phyloP scores from a whole-genome alignment of 2,113 vertebrate genomes.

The Calidris pugnax region DNA sequence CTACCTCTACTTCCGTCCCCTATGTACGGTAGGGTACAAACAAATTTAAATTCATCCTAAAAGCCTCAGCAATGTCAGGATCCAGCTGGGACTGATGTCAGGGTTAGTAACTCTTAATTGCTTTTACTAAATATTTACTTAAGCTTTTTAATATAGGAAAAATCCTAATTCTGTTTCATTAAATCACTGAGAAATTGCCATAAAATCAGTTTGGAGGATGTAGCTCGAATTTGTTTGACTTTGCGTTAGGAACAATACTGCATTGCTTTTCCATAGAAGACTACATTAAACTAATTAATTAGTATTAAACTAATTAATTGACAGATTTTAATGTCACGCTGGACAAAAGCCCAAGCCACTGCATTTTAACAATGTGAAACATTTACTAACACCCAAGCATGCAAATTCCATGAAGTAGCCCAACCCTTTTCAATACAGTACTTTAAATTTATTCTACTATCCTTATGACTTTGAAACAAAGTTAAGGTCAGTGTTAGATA shows the following conservation, averaged over 20 bases:
- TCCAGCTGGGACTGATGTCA: neutral
- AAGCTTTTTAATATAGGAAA: neutral
- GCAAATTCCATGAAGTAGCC: neutral
- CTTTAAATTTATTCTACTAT: neutral
- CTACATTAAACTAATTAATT: neutral
- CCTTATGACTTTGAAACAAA: neutral
- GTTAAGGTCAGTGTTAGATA: neutral
- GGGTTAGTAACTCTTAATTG: neutral
- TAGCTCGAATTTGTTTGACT: neutral
- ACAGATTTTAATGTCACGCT: neutral
- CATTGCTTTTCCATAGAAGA: neutral
- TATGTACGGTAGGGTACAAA: fast-evolving
- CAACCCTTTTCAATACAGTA: neutral
- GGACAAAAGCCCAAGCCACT: neutral
- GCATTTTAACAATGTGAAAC: neutral
- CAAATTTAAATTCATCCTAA: neutral
- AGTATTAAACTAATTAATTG: neutral
- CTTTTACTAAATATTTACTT: neutral
- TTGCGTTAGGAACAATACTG: neutral
- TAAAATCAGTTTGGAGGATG: neutral
- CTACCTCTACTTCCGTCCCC: neutral
- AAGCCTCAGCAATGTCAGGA: neutral
- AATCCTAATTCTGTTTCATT: neutral
- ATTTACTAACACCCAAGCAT: neutral
- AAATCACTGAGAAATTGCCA: neutral